Base-by-base conservation (phyloP, 2,797 vertebrate species). In the Astyanax mexicanus region DNA sequence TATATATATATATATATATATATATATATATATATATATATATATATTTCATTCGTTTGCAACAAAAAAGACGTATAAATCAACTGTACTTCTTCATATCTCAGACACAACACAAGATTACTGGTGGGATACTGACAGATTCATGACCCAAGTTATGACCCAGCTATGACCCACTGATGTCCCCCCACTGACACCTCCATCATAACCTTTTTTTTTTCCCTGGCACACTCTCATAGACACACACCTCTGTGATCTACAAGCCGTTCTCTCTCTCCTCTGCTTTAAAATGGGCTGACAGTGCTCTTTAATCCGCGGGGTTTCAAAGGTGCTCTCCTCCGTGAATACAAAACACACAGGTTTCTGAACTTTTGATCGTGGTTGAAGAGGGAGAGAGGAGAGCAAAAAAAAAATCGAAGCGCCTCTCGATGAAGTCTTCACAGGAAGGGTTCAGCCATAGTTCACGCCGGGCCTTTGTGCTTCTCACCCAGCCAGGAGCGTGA, bases 301-400 rank as follows among this genome's bases (percentile, higher is more conserved):
- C 84, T 88, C 90, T 93, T 92, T 94, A 87, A 93, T 91, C 90
- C 91, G 78, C 82, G 87, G 88, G 85, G 86, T 92, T 93, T 93
- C 90, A 92, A 92, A 92, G 90, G 88, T 90, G 92, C 87, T 83
- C 86, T 83, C 85, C 87, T 86, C 86, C 75, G 86, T 91, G 92
- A 93, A 93, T 93, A 93, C 92, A 93, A 93, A 93, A 93, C 89
- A 92, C 87, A 84, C 72, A 62, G 88, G 89, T 88, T 89, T 91
- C 88, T 93, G 91, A 93, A 93, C 91, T 93, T 92, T 91, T 93
- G 90, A 93, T 92, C 92, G 90, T 86, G 90, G 88, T 89, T 90
- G 89, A 91, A 92, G 74, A 65, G 77, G 74, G 70, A 69, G 55
- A 65, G 47, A 69, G 49, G 67, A 70, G 64, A 37, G n/a, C 29